Base-by-base conservation (phyloP, 64 coral and sea anemone genomes). In the Actinia equina region DNA sequence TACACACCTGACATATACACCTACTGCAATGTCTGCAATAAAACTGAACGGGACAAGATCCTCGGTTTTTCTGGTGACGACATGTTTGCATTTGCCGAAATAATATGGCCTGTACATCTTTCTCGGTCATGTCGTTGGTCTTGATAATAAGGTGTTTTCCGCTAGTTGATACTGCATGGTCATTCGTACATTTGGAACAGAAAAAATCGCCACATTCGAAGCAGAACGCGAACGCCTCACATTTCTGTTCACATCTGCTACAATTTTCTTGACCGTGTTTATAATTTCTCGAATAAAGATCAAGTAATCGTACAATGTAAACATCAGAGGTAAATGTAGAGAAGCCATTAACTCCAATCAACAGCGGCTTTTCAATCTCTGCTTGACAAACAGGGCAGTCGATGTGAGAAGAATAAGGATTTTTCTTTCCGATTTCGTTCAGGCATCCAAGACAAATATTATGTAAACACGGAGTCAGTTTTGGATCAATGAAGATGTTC, bases 391-490 rank as follows among this genome's bases (percentile, higher is more conserved):
- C 60, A 63, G 90, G 90, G 41, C 90, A 92, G 16, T 62, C 77
- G 51, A 92, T 77, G 6, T 59, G 62, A 25, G 84, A 85, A 20
- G 86, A 86, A 71, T 92, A 92, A 54, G 90, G 90, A 77, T 86
- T 79, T 79, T 44, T 67, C 63, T 44, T 82, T 4, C 69, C 85
- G 22, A 92, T 79, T 3, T 71, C 77, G 53, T 92, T 87, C 56
- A 92, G 77, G 81, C 90, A 92, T 15, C 82, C 90, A 54, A 69
- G 86, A 23, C 90, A 92, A 41, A 92, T 62, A 3, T 85, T 92
- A 85, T 92, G 90, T 10, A 92, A 76, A 92, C 90, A 92, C 20
- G 90, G 90, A 23, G 90, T 87, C 42, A 92, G n/a, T 87, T 76
- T 92, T 10, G 90, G 90, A 37, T 92, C 86, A 2, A 45, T 78